Evolutionary conservation across 2,113 vertebrate species (phyloP).

Genomic region (Astur gentilis): DNA sequence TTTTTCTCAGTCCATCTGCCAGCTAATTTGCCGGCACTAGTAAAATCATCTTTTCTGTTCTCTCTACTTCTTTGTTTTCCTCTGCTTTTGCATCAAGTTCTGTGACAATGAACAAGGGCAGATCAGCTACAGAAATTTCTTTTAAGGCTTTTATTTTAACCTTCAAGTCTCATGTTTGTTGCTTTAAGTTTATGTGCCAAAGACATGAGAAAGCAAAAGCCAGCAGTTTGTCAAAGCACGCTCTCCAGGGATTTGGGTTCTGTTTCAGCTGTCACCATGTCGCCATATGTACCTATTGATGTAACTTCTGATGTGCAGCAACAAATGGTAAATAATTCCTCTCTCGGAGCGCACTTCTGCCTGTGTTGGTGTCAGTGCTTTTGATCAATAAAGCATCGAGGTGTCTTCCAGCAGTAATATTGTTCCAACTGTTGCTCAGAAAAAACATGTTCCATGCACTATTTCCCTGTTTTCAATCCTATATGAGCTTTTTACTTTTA

Average conservation of each 20-base stretch:
- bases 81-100: background rate
- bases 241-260: background rate
- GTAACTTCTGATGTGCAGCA: constrained; percentile 24
- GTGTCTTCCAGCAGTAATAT: background rate
- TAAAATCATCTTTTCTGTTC: background rate
- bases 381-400: constrained; percentile 33
- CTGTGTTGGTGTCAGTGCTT: background rate
- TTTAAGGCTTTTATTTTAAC: background rate
- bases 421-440: background rate
- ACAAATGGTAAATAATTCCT: constrained; percentile 43
- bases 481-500: background rate
- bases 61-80: background rate
- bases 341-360: background rate
- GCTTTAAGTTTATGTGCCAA: background rate
- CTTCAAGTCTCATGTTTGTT: background rate
- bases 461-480: background rate
- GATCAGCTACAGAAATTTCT: background rate
- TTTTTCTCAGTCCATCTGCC: constrained; percentile 7
- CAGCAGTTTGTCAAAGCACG: constrained; percentile 32
- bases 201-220: constrained; percentile 31
- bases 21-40: background rate
- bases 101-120: background rate
- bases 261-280: constrained; percentile 22
- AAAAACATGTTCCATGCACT: background rate
- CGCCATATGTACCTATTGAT: background rate